Evolutionary conservation across 2,888 invertebrate genomes (phyloP), one percentile per base, ranked within the genome.

Genomic region (Metallyticus violacea): DNA sequence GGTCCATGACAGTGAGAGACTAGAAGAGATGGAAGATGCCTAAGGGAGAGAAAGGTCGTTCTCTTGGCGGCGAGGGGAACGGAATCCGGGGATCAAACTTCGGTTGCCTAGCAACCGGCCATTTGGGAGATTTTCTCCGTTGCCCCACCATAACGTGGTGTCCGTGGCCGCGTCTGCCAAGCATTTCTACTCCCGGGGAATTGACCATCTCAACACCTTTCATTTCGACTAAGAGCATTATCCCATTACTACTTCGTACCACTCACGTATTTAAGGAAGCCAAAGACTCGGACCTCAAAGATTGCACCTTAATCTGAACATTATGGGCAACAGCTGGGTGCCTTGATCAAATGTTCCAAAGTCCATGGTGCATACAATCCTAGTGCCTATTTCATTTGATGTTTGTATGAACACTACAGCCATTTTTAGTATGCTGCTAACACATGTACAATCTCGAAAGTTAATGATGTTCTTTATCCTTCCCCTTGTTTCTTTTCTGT

Each of bases 51-150:
- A 40, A 40, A 40, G 83, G 83, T 76, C 77, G 25, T 25, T 15
- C n/a, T 81, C 81, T 29, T 40, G 28, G 81, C 62, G 77, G 77
- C 22, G 40, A 28, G 27, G 77, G 83, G 83, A 62, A 22, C 25
- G 77, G 83, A 77, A 28, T 7, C 83, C 77, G 83, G 83, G 82
- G 83, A 83, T 83, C 83, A 83, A 83, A 83, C 83, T 77, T 83
- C 26, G 25, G 83, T 83, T 83, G 83, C 83, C 26, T 40, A 77
- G 83, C 83, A 77, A 83, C 83, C 77, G 25, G 22, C 29, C 76
- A 26, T 82, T 82, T 76, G 76, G 40, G 82, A 82, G 82, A 76
- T 26, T 81, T 62, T 62, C 26, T 81, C 81, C n/a, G 22, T 22
- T 62, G 40, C 40, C 40, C 22, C 40, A 22, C 40, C 40, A 62